A percentile compares a stretch with the other conserved stretches of the same genome.
Conservation (phyloP, 1,140 invertebrate genomes). For the Ephestia elutella region DNA sequence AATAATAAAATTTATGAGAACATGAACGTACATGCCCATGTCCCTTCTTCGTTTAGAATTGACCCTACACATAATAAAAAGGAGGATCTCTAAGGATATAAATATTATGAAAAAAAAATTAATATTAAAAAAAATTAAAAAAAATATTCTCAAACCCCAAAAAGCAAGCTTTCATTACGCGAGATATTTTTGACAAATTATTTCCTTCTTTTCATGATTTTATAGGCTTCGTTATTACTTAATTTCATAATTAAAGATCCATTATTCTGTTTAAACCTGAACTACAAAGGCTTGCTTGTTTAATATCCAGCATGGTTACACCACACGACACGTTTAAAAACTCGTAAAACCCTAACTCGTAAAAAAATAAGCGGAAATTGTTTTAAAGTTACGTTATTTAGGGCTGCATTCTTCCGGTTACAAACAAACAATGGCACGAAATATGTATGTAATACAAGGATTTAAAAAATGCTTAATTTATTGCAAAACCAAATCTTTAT, state of each 20-base stretch:
- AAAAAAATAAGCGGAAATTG: background rate
- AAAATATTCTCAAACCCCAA: too few species aligned
- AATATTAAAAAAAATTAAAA: too few species aligned
- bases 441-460: background rate
- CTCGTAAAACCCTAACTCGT: background rate
- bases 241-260: constrained; percentile 2
- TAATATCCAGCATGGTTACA: background rate
- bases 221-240: background rate
- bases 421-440: background rate
- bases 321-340: background rate
- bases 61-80: too few species aligned
- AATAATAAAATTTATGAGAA: too few species aligned
- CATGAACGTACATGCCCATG: too few species aligned
- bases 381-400: background rate
- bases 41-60: too few species aligned
- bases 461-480: too few species aligned
- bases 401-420: constrained; percentile 8
- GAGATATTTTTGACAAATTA: too few species aligned
- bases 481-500: too few species aligned
- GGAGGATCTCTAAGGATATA: too few species aligned
- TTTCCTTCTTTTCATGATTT: background rate
- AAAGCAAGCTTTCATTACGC: too few species aligned
- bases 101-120: too few species aligned
- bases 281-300: background rate
- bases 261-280: background rate